Conservation (phyloP, 1,140 invertebrate species). For the Penaeus vannamei region DNA sequence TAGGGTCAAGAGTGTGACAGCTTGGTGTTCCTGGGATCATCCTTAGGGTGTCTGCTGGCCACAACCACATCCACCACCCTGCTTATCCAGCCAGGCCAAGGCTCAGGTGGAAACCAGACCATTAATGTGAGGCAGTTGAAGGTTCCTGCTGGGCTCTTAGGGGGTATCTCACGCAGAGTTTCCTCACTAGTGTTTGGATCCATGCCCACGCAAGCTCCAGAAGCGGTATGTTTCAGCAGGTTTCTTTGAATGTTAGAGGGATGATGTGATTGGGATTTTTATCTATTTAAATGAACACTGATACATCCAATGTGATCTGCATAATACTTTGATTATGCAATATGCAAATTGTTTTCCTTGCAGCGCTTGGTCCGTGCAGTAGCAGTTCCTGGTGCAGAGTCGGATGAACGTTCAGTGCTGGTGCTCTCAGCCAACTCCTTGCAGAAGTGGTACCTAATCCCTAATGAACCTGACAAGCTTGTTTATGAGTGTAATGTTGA, state of each 20-base stretch:
- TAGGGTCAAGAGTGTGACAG: constrained; percentile 83
- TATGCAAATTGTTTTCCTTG: background rate
- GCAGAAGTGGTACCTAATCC: constrained; percentile 80
- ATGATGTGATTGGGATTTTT: no score
- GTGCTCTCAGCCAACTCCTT: constrained; percentile 79
- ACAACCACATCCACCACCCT: constrained; percentile 87
- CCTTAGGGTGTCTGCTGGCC: constrained; percentile 84
- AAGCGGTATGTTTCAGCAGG: constrained; percentile 79
- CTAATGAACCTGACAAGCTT: constrained; percentile 75
- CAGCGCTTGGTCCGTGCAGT: constrained; percentile 58
- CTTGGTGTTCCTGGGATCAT: constrained; percentile 79
- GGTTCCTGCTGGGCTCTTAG: constrained; percentile 87
- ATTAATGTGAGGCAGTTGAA: constrained; percentile 77
- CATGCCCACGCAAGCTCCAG: constrained; percentile 78
- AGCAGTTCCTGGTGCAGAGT: constrained; percentile 68
- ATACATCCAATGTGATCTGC: no score
- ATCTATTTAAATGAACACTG: no score
- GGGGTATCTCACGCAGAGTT: constrained; percentile 87
- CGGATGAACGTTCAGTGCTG: constrained; percentile 75
- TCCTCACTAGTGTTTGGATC: constrained; percentile 90
- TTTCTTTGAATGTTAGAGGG: background rate
- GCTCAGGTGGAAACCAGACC: constrained; percentile 73
- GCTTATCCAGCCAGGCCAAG: constrained; percentile 45
- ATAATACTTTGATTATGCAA: no score
- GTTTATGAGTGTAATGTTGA: constrained; percentile 79